Percentiles rank a stretch among this genome's conserved stretches.
phyloP scores from a whole-genome alignment of 2,797 vertebrate genomes.

The Parambassis ranga region DNA sequence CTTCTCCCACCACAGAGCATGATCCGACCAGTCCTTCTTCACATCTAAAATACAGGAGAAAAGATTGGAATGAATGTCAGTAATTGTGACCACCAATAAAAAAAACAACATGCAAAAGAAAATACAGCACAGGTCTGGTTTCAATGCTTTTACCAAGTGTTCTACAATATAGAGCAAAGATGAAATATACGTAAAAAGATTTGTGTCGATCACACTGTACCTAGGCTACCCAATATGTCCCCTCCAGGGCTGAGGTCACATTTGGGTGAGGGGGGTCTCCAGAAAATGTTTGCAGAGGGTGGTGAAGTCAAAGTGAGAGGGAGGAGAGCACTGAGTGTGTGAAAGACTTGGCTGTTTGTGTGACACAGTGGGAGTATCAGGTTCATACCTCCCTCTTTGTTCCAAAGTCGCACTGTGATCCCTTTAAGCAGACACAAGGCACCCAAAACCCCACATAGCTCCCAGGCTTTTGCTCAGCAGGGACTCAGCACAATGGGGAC shows the following conservation, averaged over 20 bases:
- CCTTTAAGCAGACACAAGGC: slow-evolving; percentile 63
- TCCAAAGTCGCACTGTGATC: slow-evolving; percentile 54
- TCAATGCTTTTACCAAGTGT: too few species aligned
- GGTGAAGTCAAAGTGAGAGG: slow-evolving; percentile 42
- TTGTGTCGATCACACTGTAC: slow-evolving; percentile 20
- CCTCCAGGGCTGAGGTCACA: slow-evolving; percentile 43
- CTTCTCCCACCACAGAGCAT: slow-evolving; percentile 99
- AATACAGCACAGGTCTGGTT: not conserved
- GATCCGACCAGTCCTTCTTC: slow-evolving; percentile 99
- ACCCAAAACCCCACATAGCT: slow-evolving; percentile 67
- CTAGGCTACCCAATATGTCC: slow-evolving; percentile 46
- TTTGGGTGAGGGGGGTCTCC: not conserved
- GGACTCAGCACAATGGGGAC: slow-evolving; percentile 57
- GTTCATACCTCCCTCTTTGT: slow-evolving; percentile 75
- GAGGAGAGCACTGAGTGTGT: slow-evolving; percentile 45
- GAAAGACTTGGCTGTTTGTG: slow-evolving; percentile 64
- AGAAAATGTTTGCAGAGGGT: slow-evolving; percentile 33
- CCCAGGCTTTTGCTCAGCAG: slow-evolving; percentile 47
- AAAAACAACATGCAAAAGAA: not conserved
- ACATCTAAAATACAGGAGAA: slow-evolving; percentile 81
- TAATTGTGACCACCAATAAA: not conserved
- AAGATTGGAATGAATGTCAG: not conserved
- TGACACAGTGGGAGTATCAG: slow-evolving; percentile 71
- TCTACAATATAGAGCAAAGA: too few species aligned
- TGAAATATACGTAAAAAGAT: too few species aligned